Percentiles rank a stretch among this genome's conserved stretches.
Evolutionary conservation across 1,140 invertebrate species (phyloP).

Genomic region (Drosophila punjabiensis): DNA sequence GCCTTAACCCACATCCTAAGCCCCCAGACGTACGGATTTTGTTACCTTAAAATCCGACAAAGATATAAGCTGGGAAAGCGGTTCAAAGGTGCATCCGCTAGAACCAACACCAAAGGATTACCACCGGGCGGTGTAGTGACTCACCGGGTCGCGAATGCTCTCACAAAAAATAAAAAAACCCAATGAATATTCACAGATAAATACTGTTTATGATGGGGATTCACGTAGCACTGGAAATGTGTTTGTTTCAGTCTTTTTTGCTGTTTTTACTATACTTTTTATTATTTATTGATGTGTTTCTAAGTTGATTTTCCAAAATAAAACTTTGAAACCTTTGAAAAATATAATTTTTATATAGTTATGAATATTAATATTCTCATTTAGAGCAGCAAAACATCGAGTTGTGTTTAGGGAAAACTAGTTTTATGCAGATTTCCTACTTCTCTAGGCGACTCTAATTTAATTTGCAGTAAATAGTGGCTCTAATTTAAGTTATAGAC

Average conservation of each 20-base stretch:
- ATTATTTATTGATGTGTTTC: neutral
- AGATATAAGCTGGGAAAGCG: constrained; percentile 28
- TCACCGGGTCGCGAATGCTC: constrained; percentile 17
- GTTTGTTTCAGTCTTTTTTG: too few relatives aligned
- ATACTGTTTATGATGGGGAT: constrained; percentile 10
- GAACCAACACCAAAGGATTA: constrained; percentile 36
- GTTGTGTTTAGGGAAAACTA: neutral
- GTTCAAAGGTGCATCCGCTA: constrained; percentile 41
- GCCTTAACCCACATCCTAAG: constrained; percentile 56
- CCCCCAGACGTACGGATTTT: constrained; percentile 35
- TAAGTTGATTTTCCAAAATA: neutral
- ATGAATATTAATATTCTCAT: neutral
- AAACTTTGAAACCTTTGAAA: neutral
- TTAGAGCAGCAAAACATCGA: neutral
- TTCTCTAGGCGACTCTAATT: neutral
- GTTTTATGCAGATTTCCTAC: neutral
- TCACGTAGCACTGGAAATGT: constrained; percentile 1
- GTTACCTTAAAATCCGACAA: constrained; percentile 25
- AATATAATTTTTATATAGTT: too few relatives aligned
- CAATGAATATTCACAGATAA: constrained; percentile 11
- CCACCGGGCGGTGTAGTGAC: neutral
- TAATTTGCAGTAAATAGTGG: neutral
- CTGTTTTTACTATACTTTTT: neutral
- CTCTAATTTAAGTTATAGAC: constrained; percentile 1
- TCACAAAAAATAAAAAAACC: neutral